Conservation (phyloP, 2,797 vertebrate genomes). For the Cheirogaleus major region DNA sequence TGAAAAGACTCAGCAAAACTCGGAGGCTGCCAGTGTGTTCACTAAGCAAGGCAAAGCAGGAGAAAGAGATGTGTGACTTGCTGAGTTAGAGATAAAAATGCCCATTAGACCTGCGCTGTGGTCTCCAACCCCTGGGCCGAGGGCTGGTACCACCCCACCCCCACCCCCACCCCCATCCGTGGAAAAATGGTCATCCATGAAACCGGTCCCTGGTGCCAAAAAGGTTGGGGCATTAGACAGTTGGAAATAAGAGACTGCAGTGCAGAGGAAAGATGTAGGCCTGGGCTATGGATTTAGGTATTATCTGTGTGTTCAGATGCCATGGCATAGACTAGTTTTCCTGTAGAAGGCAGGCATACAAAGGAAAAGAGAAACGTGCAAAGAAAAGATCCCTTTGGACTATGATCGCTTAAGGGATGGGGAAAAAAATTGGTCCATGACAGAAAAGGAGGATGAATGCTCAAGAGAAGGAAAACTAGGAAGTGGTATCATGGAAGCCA, state of each 20-base stretch:
- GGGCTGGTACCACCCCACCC: too few relatives aligned
- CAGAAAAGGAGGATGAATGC: not conserved
- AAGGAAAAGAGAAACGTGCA: not conserved
- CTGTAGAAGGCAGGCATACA: not conserved
- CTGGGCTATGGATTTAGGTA: not conserved
- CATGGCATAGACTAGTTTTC: not conserved
- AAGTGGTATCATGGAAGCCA: not conserved
- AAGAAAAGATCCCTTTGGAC: not conserved
- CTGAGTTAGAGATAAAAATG: not conserved
- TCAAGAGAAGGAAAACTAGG: not conserved
- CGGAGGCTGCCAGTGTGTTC: not conserved
- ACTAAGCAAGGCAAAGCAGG: not conserved
- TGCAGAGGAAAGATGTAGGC: not conserved
- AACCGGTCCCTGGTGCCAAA: too few relatives aligned
- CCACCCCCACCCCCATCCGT: too few relatives aligned
- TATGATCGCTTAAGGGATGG: not conserved
- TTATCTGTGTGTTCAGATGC: not conserved
- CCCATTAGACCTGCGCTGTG: not conserved
- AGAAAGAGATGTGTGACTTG: not conserved
- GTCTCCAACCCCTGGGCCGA: accelerated
- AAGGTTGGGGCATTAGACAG: not conserved
- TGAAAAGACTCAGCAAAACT: not conserved
- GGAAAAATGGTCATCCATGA: too few relatives aligned
- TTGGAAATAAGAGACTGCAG: not conserved
- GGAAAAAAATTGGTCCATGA: not conserved